Base-by-base conservation (phyloP, 1,140 invertebrate species). In the Babylonia areolata region DNA sequence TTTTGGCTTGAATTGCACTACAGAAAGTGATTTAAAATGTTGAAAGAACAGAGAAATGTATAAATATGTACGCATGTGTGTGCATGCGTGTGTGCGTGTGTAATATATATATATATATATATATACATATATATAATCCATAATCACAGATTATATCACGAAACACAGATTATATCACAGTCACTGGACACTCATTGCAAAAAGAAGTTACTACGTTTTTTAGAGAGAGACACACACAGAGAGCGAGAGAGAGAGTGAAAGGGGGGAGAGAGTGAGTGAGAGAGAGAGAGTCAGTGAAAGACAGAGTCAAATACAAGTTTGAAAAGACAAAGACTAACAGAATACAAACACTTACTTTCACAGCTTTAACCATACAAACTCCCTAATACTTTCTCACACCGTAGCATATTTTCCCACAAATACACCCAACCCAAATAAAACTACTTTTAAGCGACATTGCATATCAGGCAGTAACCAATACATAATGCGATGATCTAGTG, bases 221-320 rank as follows among this genome's bases (percentile, higher is more conserved):
- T 33, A 2, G 80, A 58, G 35, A 51, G 35, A 58, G 46, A 58
- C 1, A 51, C 5, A 46, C 5, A 54, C 39, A 81, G 35, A 81
- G 79, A 81, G 35, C 42, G 79, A 81, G 35, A 81, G 79, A 81
- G 79, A 46, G 35, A 81, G 79, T 11, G 3, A 79, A 31, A 46
- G 3, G 58, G 6, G 78, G 33, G 46, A 39, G 31, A n/a, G 40
- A 54, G 31, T 54, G 78, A 9, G 46, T 46, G 77, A 20, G 40
- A 42, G 37, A 42, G 77, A 42, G 37, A 42, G 40, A 42, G 77
- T 20, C 37, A 42, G 80, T n/a, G 80, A 58, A 46, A 58, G 80
- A 58, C 5, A 31, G 51, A 42, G 80, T 54, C 46, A 81, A 42
- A 42, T 31, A 46, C 31, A n/a, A 81, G 79, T 20, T 12, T n/a